Evolutionary conservation across 1,140 invertebrate species (phyloP).

Genomic region (Drosophila erecta): DNA sequence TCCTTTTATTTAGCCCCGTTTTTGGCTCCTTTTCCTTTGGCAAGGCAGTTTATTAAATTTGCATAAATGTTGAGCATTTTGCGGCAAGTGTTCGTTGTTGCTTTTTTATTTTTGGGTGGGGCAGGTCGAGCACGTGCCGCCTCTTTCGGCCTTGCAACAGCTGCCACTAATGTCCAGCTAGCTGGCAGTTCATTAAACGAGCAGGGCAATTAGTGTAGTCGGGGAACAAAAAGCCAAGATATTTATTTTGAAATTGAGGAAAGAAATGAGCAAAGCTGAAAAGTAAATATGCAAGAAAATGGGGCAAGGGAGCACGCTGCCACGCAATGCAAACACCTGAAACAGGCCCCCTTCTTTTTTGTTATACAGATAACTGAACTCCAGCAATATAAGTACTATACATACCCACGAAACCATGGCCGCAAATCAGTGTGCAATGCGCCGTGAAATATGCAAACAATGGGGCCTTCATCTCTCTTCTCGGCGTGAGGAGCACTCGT

Average conservation of each 20-base stretch:
- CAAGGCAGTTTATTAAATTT: conserved; percentile 77
- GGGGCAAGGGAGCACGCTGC: background rate
- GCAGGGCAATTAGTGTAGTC: conserved; percentile 61
- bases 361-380: conserved; percentile 37
- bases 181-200: conserved; percentile 71
- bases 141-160: conserved; percentile 37
- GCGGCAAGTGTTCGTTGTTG: conserved; percentile 49
- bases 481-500: background rate
- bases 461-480: conserved; percentile 38
- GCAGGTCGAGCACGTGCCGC: conserved; percentile 31
- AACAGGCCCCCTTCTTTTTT: conserved; percentile 17
- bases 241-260: conserved; percentile 35
- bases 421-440: conserved; percentile 75
- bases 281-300: conserved; percentile 11
- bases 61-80: conserved; percentile 75
- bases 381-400: conserved; percentile 28
- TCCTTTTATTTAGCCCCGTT: conserved; percentile 38
- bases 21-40: conserved; percentile 26
- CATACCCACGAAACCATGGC: conserved; percentile 18
- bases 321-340: conserved; percentile 23
- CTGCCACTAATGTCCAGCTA: conserved; percentile 67
- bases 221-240: conserved; percentile 11
- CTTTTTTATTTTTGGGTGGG: conserved; percentile 3
- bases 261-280: conserved; percentile 25
- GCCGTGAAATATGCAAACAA: conserved; percentile 81